Evolutionary conservation across 2,888 invertebrate species (phyloP), one percentile per base, ranked within the genome.

Genomic region (Acheta domesticus): DNA sequence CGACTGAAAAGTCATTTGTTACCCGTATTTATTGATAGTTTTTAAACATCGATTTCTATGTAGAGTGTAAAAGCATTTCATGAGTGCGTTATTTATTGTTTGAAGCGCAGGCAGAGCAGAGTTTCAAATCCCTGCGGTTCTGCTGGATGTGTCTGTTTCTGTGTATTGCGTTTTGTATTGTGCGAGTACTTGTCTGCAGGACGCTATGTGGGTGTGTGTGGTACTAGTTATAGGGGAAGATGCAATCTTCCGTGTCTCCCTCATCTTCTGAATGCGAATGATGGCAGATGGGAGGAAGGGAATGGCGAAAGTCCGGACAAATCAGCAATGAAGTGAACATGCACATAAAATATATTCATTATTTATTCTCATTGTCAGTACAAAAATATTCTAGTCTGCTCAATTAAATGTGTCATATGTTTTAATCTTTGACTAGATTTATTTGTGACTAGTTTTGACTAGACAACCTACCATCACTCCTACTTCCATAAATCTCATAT

Each of bases 341-440:
- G 62, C 62, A 62, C 62, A 62, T 62, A 62, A n/a, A 62, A 62
- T 36, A 62, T 62, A 62, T 19, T 62, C 62, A 19, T 62, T 62
- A 62, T 62, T 62, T 62, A 62, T 62, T 62, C n/a, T 62, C 62
- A 62, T 62, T 62, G 62, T 62, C 62, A 62, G 62, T 62, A 62
- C 62, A 62, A 62, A 62, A 62, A 62, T 62, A 62, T 62, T 62
- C 62, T 62, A 62, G 62, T 62, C 62, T 62, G 62, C 62, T 62
- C 62, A 62, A 62, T 62, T 62, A 62, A 62, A 62, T 62, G 62
- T 62, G 62, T n/a, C n/a, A 62, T 62, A 62, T 62, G 62, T 62
- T 62, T 62, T 62, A 62, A 62, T 8, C 62, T 62, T 62, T 62
- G 62, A 62, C 62, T 62, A 62, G 62, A 62, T 14, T 36, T 36